Evolutionary conservation across 2,888 invertebrate genomes (phyloP).

Genomic region (Aquatica leii): DNA sequence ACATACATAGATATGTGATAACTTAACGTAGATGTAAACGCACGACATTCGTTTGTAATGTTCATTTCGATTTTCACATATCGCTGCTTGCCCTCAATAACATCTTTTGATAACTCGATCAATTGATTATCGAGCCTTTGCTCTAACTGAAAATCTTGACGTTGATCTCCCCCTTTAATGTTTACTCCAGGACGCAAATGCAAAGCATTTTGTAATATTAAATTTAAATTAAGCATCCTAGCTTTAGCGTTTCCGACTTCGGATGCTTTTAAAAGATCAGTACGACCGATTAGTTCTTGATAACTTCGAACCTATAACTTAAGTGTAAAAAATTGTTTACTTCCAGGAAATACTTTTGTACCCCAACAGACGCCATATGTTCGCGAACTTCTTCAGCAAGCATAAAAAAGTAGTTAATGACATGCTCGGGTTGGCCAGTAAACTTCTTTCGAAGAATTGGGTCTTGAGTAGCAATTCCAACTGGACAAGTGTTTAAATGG

Average conservation of each 20-base stretch:
- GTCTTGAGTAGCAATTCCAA: slow-evolving; percentile 99
- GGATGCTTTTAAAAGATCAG: slow-evolving; percentile 83
- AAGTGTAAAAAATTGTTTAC: not conserved
- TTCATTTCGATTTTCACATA: slow-evolving; percentile 76
- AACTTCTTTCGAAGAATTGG: slow-evolving; percentile 95
- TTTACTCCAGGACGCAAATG: slow-evolving; percentile 90
- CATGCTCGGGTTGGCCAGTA: slow-evolving; percentile 96
- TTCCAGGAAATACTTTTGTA: slow-evolving; percentile 60
- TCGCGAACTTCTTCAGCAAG: slow-evolving; percentile 95
- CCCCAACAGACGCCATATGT: slow-evolving; percentile 91
- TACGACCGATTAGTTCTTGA: slow-evolving; percentile 87
- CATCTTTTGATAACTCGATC: slow-evolving; percentile 74
- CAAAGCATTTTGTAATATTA: slow-evolving; percentile 88
- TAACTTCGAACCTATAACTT: slow-evolving; percentile 52
- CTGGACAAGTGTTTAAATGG: slow-evolving; percentile 98
- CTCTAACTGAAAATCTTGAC: slow-evolving; percentile 88
- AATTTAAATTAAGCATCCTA: slow-evolving; percentile 81
- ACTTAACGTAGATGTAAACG: slow-evolving; percentile 93
- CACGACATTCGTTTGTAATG: slow-evolving; percentile 91
- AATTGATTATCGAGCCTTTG: slow-evolving; percentile 82
- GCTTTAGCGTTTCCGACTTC: slow-evolving; percentile 81
- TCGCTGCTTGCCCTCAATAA: slow-evolving; percentile 76
- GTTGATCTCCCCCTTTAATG: slow-evolving; percentile 87
- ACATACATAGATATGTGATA: slow-evolving; percentile 93
- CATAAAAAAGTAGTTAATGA: slow-evolving; percentile 97